Base-by-base conservation (phyloP, 2,888 invertebrate genomes). In the Xestobium rufovillosum region DNA sequence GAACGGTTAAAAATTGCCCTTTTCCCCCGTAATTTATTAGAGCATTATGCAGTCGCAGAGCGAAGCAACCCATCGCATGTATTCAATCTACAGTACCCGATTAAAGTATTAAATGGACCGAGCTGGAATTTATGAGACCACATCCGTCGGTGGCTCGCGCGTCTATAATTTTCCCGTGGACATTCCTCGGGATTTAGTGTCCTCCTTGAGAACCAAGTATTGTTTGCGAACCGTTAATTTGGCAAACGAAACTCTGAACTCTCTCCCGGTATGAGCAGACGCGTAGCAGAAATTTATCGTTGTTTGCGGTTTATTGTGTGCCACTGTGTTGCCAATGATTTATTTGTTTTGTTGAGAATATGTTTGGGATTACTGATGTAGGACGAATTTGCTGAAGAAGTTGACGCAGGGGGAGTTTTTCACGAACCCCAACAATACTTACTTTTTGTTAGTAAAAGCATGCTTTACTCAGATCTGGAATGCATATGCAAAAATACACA, bases 21-120 rank as follows among this genome's bases (percentile, higher is more conserved):
- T 42, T 42, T 44, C 41, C 34, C 34, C 39, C 27, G 36, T 39
- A 43, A 47, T 47, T 45, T 47, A 47, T 47, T 41, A 37, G 41
- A 41, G 39, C 39, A 43, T 45, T 41, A 43, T 49, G 43, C 46
- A 47, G 42, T 44, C 43, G 40, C 38, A 44, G 41, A 42, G 32
- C 39, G 30, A n/a, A n/a, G n/a, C 35, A 31, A 42, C 43, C 47
- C 45, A 40, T 43, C 39, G 48, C 41, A 41, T 44, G 44, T 39
- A 41, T 42, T 34, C 36, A 38, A 31, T 45, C 45, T 41, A 46
- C 39, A 41, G 50, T 49, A 45, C 45, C 43, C 48, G 50, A 53
- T 53, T 52, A 54, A 50, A 48, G 52, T 43, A 45, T 44, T 50
- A 53, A 54, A 55, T 51, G 49, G 49, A 40, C 45, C 50, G 51